These are phyloP conservation scores for Tridacna crocea DNA, from an alignment of 2,888 invertebrate genomes.

Conservation along the genomic window DNA sequence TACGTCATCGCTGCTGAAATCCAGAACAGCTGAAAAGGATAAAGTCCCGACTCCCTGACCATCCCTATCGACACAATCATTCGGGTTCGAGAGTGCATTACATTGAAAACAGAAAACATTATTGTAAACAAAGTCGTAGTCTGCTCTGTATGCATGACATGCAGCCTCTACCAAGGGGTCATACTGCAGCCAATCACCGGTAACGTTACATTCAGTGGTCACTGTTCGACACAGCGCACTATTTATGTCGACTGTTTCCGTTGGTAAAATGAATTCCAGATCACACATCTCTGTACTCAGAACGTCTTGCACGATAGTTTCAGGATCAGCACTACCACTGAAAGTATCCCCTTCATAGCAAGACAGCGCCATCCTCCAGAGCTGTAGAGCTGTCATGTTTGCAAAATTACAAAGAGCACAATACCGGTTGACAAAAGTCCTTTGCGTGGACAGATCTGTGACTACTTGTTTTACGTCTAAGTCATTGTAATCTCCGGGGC, in stretches of 20 bases:
- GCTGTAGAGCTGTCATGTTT: not conserved
- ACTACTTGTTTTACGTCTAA: not conserved
- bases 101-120: slow-evolving; percentile 42
- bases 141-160: slow-evolving; percentile 21
- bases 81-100: slow-evolving; percentile 3
- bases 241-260: not conserved
- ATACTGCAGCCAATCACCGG: slow-evolving; percentile 31
- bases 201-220: slow-evolving; percentile 27
- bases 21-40: slow-evolving; percentile 24
- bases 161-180: slow-evolving; percentile 33
- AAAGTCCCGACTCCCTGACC: not conserved
- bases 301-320: slow-evolving; percentile 3
- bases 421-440: not conserved
- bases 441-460: not conserved
- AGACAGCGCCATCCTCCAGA: not conserved
- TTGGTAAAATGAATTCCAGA: not conserved
- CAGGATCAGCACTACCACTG: not conserved
- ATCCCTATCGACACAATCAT: not conserved
- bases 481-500: not conserved
- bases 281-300: not conserved
- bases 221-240: not conserved
- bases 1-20: slow-evolving; percentile 3
- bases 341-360: not conserved
- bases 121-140: slow-evolving; percentile 20
- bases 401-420: slow-evolving; percentile 9